Evolutionary conservation across 2,113 vertebrate genomes (phyloP), one percentile per base, ranked within the genome.

Genomic region (Dicrurus megarhynchus): DNA sequence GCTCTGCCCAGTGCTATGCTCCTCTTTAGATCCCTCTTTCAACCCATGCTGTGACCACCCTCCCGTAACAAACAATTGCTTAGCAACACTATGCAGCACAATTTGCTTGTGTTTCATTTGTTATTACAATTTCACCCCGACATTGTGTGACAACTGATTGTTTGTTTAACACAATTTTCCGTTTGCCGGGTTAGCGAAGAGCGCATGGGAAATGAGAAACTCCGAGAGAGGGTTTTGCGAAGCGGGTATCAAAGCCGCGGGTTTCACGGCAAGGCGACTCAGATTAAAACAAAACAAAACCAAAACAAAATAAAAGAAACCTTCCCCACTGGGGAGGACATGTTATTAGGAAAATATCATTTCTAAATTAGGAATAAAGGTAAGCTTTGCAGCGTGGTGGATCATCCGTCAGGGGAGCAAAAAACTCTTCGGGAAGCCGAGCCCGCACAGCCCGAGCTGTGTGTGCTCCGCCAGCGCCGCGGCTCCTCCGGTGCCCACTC

Each of bases 51-150:
- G 98, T 88, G 97, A 95, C 20, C 79, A 30, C 92, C 91, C 95
- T 84, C 85, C 84, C 33, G 91, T 71, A 96, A 95, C 97, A 96
- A 97, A 97, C 96, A 96, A 98, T 97, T 88, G 97, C 98, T 97
- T 97, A 98, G 98, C 98, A 98, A 98, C 98, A 87, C 95, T 93
- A 95, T 71, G 96, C 90, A 89, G 93, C 89, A 94, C 98, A 97
- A 98, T 98, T 98, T 97, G 94, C 96, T 93, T 89, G 95, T 69
- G 52, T 96, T 89, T 97, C 92, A 95, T 98, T 97, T 98, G 97
- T 97, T 97, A 98, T 98, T 97, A 97, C 97, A 96, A 97, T 97
- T 95, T 96, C 93, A 84, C 52, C 21, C 87, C n/a, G 88, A 86
- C 91, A 32, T 65, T 14, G 61, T 87, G 53, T 44, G 93, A 96